These are phyloP conservation scores for Stichodactyla helianthus DNA, from an alignment of 64 coral and sea anemone genomes.

Conservation along the genomic window DNA sequence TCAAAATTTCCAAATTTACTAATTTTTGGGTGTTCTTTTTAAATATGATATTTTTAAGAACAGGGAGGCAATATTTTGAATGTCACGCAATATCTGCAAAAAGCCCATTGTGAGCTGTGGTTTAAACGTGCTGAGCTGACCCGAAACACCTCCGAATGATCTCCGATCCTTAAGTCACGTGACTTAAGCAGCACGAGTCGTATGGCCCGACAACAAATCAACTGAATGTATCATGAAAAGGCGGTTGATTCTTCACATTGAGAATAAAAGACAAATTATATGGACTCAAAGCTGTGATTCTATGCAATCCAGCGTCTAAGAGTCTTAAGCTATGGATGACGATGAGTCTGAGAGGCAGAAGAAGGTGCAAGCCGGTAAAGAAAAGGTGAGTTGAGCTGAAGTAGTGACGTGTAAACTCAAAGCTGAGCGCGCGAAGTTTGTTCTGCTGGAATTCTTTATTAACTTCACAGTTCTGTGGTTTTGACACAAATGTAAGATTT, in stretches of 20 bases:
- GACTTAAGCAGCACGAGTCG: background rate
- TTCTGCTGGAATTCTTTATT: conserved; percentile 38
- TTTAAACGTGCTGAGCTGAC: background rate
- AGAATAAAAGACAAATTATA: background rate
- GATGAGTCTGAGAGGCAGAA: conserved; percentile 94
- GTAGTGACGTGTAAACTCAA: conserved; percentile 46
- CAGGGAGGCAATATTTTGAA: no score
- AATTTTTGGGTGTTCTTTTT: no score
- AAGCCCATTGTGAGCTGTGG: no score
- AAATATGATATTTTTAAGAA: no score
- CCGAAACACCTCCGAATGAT: background rate
- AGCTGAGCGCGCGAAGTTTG: conserved; percentile 69
- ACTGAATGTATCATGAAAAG: conserved; percentile 17
- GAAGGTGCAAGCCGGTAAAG: conserved; percentile 90
- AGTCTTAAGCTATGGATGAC: conserved; percentile 72
- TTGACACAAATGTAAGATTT: background rate
- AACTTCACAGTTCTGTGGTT: conserved; percentile 24
- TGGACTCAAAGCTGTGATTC: conserved; percentile 18
- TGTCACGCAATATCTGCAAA: no score
- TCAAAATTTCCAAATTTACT: no score
- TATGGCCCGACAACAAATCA: conserved; percentile 15
- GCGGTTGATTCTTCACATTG: conserved; percentile 29
- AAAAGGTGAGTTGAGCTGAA: conserved; percentile 67
- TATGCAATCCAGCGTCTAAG: background rate
- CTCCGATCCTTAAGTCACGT: background rate